Conservation (phyloP, 2,888 invertebrate genomes). For the Caenorhabditis sp. region DNA sequence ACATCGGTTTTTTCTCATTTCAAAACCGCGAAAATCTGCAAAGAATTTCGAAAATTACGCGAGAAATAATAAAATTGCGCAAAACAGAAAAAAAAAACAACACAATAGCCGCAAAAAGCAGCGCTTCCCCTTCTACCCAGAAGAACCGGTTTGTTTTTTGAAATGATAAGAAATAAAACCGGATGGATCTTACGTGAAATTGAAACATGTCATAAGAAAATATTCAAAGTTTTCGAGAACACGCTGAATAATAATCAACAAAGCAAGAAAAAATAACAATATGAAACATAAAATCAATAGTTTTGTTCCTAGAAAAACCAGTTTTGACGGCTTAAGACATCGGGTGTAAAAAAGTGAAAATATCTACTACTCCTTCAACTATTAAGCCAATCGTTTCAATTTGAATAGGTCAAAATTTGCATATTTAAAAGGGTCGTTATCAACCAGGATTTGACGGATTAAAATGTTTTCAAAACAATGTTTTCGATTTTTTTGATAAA, state of each 20-base stretch:
- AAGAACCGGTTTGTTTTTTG: not conserved
- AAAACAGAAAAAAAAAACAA: not conserved
- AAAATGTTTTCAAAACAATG: not conserved
- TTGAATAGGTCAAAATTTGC: not conserved
- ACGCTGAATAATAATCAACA: not conserved
- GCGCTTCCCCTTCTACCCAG: too few species aligned
- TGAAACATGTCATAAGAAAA: too few species aligned
- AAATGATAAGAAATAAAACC: too few species aligned
- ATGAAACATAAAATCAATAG: not conserved
- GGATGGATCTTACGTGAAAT: too few species aligned
- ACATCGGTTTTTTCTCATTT: slow-evolving; percentile 30
- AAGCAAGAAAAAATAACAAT: not conserved
- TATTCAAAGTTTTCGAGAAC: too few species aligned
- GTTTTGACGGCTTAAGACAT: not conserved
- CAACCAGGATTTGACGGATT: not conserved
- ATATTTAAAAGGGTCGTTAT: not conserved
- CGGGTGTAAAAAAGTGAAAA: not conserved
- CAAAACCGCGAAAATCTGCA: too few species aligned
- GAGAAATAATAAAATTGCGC: not conserved
- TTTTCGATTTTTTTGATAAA: not conserved
- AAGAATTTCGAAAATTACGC: not conserved
- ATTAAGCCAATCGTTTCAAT: not conserved
- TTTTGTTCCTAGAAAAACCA: not conserved
- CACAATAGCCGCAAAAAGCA: too few species aligned
- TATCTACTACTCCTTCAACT: not conserved